Conservation (phyloP, 2,888 invertebrate genomes). For the Opisthograptis luteolata region DNA sequence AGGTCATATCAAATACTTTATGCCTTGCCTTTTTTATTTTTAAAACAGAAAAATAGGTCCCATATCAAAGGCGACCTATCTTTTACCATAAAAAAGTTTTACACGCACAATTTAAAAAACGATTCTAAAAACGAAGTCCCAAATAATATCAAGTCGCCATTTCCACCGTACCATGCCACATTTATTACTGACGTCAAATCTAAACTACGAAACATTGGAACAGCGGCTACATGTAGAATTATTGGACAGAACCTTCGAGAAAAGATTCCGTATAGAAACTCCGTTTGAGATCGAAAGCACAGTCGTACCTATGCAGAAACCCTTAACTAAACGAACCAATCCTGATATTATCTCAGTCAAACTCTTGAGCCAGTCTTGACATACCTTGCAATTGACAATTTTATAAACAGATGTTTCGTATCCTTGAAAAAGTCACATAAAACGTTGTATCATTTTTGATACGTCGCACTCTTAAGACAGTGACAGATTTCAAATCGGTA, state of each 20-base stretch:
- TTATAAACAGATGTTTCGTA: not conserved
- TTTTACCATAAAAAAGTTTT: no score
- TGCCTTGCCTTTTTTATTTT: no score
- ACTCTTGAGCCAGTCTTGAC: slow-evolving; percentile 12
- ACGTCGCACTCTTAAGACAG: no score
- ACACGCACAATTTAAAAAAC: no score
- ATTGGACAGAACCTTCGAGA: slow-evolving; percentile 18
- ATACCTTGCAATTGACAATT: slow-evolving; percentile 18
- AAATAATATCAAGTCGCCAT: slow-evolving; percentile 5
- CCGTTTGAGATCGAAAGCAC: slow-evolving; percentile 13
- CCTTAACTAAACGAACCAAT: slow-evolving; percentile 38
- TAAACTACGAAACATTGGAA: slow-evolving; percentile 22
- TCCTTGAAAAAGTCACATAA: not conserved
- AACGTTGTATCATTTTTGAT: no score
- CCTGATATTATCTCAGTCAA: slow-evolving; percentile 15
- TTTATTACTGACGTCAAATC: slow-evolving; percentile 19
- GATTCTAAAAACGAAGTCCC: no score
- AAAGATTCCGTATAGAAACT: slow-evolving; percentile 6
- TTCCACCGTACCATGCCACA: slow-evolving; percentile 7
- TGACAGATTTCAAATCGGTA: no score
- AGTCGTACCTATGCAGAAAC: slow-evolving; percentile 35
- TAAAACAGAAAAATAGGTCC: no score
- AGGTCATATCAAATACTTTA: no score
- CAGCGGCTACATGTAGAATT: slow-evolving; percentile 25
- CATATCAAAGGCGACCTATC: no score